A percentile compares a stretch with the other conserved stretches of the same genome.
Evolutionary conservation across 2,797 vertebrate genomes (phyloP).

Genomic region (Myioborus miniatus): DNA sequence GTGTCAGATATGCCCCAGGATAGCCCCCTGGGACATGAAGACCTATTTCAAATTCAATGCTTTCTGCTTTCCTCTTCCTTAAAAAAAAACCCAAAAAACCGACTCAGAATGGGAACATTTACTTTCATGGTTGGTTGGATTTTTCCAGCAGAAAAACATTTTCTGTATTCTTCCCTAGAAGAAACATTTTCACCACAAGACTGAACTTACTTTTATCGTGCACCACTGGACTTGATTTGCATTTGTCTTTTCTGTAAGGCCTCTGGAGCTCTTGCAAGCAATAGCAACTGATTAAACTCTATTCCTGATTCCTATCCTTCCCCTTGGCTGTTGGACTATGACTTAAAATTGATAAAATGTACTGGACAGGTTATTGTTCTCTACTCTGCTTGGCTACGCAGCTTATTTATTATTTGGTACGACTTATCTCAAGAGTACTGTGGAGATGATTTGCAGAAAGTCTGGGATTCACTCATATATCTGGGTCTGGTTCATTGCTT

Average conservation of each 20-base stretch:
- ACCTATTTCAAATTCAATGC: background rate
- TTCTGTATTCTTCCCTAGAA: background rate
- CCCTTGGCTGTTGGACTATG: background rate
- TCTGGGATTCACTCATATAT: background rate
- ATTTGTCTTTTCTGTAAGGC: background rate
- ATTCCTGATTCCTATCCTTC: background rate
- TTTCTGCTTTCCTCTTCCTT: background rate
- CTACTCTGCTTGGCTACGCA: background rate
- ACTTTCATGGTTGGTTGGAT: background rate
- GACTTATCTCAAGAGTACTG: background rate
- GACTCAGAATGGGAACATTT: background rate
- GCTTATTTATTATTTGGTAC: background rate
- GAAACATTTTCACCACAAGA: conserved; percentile 1
- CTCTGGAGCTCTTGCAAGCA: conserved; percentile 1
- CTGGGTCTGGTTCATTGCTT: background rate
- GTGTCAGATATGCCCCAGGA: background rate
- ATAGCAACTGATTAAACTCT: background rate
- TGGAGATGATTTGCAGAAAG: background rate
- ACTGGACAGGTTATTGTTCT: conserved; percentile 13
- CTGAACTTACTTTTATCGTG: background rate
- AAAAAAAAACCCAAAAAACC: background rate
- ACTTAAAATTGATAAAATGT: conserved; percentile 7
- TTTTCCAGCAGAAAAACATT: background rate
- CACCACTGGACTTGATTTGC: background rate
- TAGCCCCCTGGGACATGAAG: background rate